A percentile compares a stretch with the other conserved stretches of the same genome.
Evolutionary conservation across 2,797 vertebrate genomes (phyloP).

Genomic region (Malurus splendens): DNA sequence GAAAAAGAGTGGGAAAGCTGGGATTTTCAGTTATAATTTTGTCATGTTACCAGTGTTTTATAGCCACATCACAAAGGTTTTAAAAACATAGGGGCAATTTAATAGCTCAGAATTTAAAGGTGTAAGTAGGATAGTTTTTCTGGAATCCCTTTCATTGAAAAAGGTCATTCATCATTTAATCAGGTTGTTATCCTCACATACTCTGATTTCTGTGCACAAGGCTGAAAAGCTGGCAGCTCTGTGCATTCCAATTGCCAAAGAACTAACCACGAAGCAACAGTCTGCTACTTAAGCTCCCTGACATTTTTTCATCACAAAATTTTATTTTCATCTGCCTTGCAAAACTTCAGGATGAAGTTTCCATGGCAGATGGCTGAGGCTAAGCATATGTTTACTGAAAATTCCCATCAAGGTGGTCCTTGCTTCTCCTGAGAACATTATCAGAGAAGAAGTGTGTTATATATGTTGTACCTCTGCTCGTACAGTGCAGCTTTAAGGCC

Average conservation of each 20-base stretch:
- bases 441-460: not conserved
- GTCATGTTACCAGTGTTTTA: not conserved
- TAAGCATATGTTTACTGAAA: not conserved
- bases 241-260: not conserved
- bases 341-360: not conserved
- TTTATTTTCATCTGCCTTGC: constrained; percentile 10
- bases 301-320: not conserved
- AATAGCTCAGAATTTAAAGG: not conserved
- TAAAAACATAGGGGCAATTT: not conserved
- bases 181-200: not conserved
- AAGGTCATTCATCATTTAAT: constrained; percentile 12
- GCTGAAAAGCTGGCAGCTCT: not conserved
- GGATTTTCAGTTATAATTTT: not conserved
- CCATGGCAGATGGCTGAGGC: not conserved
- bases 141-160: not conserved
- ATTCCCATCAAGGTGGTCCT: not conserved
- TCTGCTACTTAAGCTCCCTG: not conserved
- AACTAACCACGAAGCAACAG: constrained; percentile 9
- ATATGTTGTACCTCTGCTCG: accelerated
- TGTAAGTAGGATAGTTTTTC: not conserved
- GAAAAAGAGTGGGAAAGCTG: not conserved
- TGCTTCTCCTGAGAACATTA: not conserved
- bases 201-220: not conserved
- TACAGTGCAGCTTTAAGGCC: not conserved
- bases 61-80: not conserved